Evolutionary conservation across 2,797 vertebrate species (phyloP).

Genomic region (Naso thynnoides): DNA sequence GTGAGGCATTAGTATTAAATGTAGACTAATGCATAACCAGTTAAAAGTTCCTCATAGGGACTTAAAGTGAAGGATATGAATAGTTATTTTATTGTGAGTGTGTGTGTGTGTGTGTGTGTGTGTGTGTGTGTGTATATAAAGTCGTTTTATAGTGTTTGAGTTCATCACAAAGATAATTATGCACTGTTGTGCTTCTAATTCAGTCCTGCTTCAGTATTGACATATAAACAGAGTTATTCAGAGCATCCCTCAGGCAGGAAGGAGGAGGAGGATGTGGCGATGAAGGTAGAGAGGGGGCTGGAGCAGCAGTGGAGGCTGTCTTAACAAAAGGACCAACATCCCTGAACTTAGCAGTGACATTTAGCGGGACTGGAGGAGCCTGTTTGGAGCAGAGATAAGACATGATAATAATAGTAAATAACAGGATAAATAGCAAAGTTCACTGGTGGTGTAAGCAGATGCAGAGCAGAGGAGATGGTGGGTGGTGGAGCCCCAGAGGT

Average conservation of each 20-base stretch:
- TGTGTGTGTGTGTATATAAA: neutral
- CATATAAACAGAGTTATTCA: constrained; percentile 31
- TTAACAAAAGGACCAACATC: constrained; percentile 28
- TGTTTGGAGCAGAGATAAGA: constrained; percentile 26
- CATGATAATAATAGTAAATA: constrained; percentile 50
- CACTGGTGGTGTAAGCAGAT: constrained; percentile 65
- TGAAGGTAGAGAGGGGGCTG: constrained; percentile 2
- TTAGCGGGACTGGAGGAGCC: constrained; percentile 15
- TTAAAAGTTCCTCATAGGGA: no score
- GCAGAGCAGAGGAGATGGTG: constrained; percentile 64
- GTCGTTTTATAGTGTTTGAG: constrained; percentile 1
- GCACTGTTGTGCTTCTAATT: constrained; percentile 1
- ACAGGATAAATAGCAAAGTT: constrained; percentile 61
- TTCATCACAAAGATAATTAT: constrained; percentile 21
- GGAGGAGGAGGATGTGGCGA: constrained; percentile 24
- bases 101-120: no score
- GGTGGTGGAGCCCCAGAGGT: constrained; percentile 71
- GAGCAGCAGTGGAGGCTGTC: neutral
- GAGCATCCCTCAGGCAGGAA: constrained; percentile 30
- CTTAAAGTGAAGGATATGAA: no score
- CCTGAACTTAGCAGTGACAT: constrained; percentile 41
- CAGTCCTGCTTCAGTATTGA: constrained; percentile 4
- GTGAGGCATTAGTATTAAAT: no score
- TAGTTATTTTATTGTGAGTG: no score
- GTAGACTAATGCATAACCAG: no score